Evolutionary conservation across 1,140 invertebrate genomes (phyloP), one percentile per base, ranked within the genome.

Genomic region (Papilio polyxenes): DNA sequence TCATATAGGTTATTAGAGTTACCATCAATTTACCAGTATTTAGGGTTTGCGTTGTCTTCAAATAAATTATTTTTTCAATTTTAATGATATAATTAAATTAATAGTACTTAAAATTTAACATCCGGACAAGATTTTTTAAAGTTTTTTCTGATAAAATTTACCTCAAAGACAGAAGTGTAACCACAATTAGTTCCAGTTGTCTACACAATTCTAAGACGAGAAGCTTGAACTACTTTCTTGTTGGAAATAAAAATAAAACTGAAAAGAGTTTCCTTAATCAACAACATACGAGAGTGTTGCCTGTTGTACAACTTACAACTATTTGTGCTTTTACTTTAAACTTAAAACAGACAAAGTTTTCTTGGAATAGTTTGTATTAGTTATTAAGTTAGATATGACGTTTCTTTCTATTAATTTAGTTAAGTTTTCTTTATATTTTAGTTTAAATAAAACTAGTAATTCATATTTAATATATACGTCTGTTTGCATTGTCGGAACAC

Each of bases 291-390:
- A 6, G 62, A 69, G 62, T 37, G 31, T 72, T 72, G 31, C 4
- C 11, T 23, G 62, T 65, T 23, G 62, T 65, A 23, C 20, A 23
- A 65, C 31, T 72, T 37, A 17, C 10, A 40, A 72, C 10, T 40
- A 40, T 69, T 69, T 69, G 31, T 40, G 65, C 65, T 37, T 72
- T 72, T 37, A 72, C 65, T 72, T 40, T 72, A 72, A 72, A 72
- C 31, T 72, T 72, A 15, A 72, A 5, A 72, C 20, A 72, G 65
- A 40, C 15, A 15, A 40, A 72, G 31, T 65, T 65, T 20, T 13
- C 62, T 37, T 72, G 31, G 23, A 13, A 4, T 37, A 17, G 23
- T 69, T 69, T 69, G 13, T 72, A n/a, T 59, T 20, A 59, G 17
- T 59, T 20, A 20, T 59, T 59, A 20, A 20, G 0, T 0, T 20